phyloP scores from a whole-genome alignment of 2,113 vertebrate genomes.

The Rafetus swinhoei region DNA sequence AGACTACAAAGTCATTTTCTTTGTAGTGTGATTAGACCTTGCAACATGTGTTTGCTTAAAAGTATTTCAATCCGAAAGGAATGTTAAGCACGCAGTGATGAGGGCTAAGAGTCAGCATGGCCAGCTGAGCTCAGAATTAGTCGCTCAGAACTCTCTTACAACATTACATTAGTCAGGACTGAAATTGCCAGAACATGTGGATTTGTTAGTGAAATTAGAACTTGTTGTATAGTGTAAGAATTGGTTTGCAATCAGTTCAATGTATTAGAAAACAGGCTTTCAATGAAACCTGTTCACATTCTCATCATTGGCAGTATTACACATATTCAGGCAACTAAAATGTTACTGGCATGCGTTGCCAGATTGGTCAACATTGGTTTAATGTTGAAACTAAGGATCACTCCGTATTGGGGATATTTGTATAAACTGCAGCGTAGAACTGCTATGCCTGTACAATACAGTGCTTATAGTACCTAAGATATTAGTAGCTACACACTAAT shows the following conservation, averaged over 20 bases:
- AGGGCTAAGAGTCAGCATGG: constrained; percentile 22
- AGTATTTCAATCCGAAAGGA: constrained; percentile 35
- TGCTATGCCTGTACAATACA: too few relatives aligned
- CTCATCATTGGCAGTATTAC: not conserved
- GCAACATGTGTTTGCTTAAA: constrained; percentile 28
- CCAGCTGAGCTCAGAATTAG: not conserved
- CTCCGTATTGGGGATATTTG: not conserved
- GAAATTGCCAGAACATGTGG: constrained; percentile 31
- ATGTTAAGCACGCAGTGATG: not conserved
- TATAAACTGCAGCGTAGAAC: not conserved
- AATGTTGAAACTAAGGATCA: not conserved
- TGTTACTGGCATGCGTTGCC: not conserved
- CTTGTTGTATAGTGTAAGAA: not conserved
- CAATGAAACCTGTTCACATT: not conserved
- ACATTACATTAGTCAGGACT: constrained; percentile 43
- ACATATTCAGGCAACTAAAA: not conserved
- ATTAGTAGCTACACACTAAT: not conserved
- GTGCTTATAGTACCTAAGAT: not conserved
- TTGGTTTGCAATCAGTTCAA: not conserved
- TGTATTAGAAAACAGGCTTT: constrained; percentile 5
- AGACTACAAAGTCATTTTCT: not conserved
- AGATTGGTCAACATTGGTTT: not conserved
- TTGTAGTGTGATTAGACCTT: constrained; percentile 16
- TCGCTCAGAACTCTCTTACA: constrained; percentile 25
- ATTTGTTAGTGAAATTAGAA: not conserved